Evolutionary conservation across 2,113 vertebrate genomes (phyloP), one percentile per base, ranked within the genome.

Genomic region (Tautogolabrus adspersus): DNA sequence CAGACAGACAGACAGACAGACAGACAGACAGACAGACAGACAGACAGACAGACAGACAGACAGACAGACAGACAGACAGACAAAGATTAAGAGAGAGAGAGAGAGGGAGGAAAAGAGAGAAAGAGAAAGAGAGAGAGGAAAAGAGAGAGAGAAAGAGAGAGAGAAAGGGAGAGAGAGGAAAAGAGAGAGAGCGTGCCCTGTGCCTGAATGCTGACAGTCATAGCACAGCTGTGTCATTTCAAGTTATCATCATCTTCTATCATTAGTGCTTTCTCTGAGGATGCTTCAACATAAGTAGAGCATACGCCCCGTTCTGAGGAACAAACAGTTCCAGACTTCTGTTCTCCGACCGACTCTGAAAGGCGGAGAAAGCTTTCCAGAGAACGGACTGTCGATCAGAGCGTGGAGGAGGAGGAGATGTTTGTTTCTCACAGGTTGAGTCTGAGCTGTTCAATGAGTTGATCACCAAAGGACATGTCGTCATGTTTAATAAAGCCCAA

Each of bases 171-270:
- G 30, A 34, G 30, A 34, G 6, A 6, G 30, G 6, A 34, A 34
- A 3, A 6, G 64, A 51, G 74, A 67, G 69, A 49, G 70, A 12
- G 72, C 46, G 78, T 57, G 79, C 76, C 73, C 68, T 63, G 61
- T 64, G 70, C 62, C 87, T 77, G 74, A 80, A 80, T 73, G 75
- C 75, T 60, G 71, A 81, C 70, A 79, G 78, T 85, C 83, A 82
- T 78, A 85, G 83, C 87, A 86, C 91, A 91, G 89, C 85, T 90
- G 90, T 90, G 88, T 90, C 87, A 90, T 89, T 90, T 92, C 64
- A 91, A 88, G 75, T 89, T 85, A 92, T 91, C 87, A 92, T 92
- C 91, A 91, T 92, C 88, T 91, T 92, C 84, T 90, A 47, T 89
- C 89, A 92, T 92, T 92, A 92, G 78, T 85, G 75, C 83, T 86